phyloP scores from a whole-genome alignment of 2,888 invertebrate species.

The Oscheius onirici region DNA sequence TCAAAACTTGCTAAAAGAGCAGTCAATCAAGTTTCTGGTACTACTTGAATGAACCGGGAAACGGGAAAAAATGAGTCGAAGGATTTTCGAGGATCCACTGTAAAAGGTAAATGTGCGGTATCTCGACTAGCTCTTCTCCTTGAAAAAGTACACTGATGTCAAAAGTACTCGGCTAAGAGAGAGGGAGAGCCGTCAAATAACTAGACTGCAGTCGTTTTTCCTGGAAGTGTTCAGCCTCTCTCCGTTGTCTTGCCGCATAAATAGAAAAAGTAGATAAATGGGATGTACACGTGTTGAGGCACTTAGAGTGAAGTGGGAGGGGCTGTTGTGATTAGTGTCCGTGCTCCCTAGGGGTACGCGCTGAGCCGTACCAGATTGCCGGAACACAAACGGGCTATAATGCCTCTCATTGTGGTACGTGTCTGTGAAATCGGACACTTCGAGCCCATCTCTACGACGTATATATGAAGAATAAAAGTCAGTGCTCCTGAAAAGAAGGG shows the following conservation, averaged over 20 bases:
- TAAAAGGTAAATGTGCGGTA: too few relatives aligned
- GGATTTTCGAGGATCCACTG: too few relatives aligned
- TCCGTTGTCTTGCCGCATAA: background rate
- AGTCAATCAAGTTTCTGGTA: too few relatives aligned
- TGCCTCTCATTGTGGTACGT: too few relatives aligned
- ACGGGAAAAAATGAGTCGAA: too few relatives aligned
- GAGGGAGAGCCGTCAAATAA: too few relatives aligned
- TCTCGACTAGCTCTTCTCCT: too few relatives aligned
- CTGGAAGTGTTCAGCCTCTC: background rate
- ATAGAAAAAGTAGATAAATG: constrained; percentile 4
- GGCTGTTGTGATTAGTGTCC: constrained; percentile 25
- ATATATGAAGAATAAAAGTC: background rate
- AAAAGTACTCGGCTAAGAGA: too few relatives aligned
- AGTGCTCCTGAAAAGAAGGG: background rate
- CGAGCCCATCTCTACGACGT: background rate
- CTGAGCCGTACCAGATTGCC: constrained; percentile 32
- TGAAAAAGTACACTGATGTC: too few relatives aligned
- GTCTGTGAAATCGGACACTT: constrained; percentile 23
- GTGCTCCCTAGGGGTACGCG: constrained; percentile 10
- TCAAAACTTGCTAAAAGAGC: too few relatives aligned
- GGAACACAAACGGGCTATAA: background rate
- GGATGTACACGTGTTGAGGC: constrained; percentile 17
- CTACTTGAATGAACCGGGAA: too few relatives aligned
- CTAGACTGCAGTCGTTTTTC: too few relatives aligned
- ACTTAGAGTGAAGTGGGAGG: constrained; percentile 16